A percentile compares a stretch with the other conserved stretches of the same genome.
These are phyloP conservation scores for Spinus olivaceus DNA, from an alignment of 2,797 vertebrate species.

Conservation along the genomic window DNA sequence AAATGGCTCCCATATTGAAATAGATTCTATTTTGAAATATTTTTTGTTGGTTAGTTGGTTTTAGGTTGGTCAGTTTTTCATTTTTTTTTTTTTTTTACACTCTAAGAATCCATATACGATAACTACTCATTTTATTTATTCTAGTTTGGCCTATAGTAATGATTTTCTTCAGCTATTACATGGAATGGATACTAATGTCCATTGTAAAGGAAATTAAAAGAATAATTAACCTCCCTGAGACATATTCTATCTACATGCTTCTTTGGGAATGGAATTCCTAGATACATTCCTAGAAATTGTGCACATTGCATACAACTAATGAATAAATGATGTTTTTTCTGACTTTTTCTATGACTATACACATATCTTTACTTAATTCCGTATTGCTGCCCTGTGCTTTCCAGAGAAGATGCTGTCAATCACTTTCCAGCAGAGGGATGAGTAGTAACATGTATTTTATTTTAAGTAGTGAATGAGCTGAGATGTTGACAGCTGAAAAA, in stretches of 20 bases:
- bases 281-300: not conserved
- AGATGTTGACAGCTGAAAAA: not conserved
- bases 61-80: not conserved
- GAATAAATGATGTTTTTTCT: not conserved
- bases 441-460: not conserved
- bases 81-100: accelerated
- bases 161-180: not conserved
- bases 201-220: not conserved
- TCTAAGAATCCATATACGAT: not conserved
- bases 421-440: not conserved
- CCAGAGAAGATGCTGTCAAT: not conserved
- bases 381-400: not conserved
- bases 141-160: not conserved
- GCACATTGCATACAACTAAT: not conserved
- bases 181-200: not conserved
- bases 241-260: not conserved
- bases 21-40: accelerated
- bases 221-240: not conserved
- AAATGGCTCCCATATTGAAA: not conserved
- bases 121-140: not conserved
- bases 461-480: not conserved
- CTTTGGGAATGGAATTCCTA: not conserved
- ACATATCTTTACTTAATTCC: not conserved
- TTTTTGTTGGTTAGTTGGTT: not conserved
- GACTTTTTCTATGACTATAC: not conserved